Base-by-base conservation (phyloP, 2,113 vertebrate species). In the Mustela lutreola region DNA sequence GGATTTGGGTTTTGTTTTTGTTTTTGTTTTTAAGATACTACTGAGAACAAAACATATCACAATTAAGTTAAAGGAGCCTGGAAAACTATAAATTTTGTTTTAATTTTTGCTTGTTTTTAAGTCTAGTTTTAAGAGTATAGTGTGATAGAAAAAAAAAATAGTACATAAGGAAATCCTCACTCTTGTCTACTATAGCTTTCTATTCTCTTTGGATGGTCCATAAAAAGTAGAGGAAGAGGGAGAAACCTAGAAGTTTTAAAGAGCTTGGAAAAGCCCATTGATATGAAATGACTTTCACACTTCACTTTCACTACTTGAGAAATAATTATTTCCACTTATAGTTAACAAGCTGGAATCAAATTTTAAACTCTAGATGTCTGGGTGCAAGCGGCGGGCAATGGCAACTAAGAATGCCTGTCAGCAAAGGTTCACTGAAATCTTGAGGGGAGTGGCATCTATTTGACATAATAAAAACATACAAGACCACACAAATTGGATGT, bases 251-350 rank as follows among this genome's bases (percentile, higher is more conserved):
- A 89, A 76, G 5, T 60, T 78, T 95, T 45, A 65, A 39, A 45
- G 79, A 91, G 53, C 56, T 97, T 95, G 50, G 67, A 45, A 93
- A 97, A 93, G 60, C 15, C 50, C 33, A 3, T 36, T 87, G 73
- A 80, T 92, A 71, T 75, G 62, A 97, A 97, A 93, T 87, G 83
- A 58, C 31, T 87, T 50, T 81, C 89, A 92, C 42, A 95, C 62
- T 87, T 94, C 39, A 90, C 28, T 14, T 89, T 71, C 58, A 42
- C 75, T 78, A 11, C 85, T 97, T 75, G 56, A 95, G 76, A 95
- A 97, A 96, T 90, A 96, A 95, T 96, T 96, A 96, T 93, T 94
- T 70, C 75, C 0, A 0, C 63, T 79, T 97, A 96, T 95, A 63
- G 62, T 90, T 96, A 87, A 85, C 24, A 62, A 36, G 24, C 21